Conservation (phyloP, 2,888 invertebrate species). For the Hyalella azteca region DNA sequence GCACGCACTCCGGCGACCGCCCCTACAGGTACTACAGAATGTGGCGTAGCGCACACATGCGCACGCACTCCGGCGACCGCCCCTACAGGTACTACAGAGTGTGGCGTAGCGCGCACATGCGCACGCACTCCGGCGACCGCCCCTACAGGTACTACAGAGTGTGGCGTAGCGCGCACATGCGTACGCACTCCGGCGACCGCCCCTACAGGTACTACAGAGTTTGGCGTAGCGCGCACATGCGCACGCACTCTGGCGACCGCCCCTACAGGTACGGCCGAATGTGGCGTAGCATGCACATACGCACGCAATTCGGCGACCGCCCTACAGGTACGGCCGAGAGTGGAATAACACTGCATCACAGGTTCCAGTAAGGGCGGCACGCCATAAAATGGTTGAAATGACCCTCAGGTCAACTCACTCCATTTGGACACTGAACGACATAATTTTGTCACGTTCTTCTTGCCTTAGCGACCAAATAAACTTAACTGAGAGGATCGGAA, state of each 20-base stretch:
- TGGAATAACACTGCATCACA: too few relatives aligned
- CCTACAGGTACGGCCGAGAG: too few relatives aligned
- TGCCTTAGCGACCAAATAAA: too few relatives aligned
- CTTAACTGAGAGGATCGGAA: too few relatives aligned
- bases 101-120: constrained; percentile 97
- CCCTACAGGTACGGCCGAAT: constrained; percentile 74
- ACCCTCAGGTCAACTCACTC: too few relatives aligned
- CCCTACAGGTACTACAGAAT: constrained; percentile 77
- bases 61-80: constrained; percentile 96
- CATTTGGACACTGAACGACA: too few relatives aligned
- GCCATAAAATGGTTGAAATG: too few relatives aligned
- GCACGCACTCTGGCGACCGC: constrained; percentile 99
- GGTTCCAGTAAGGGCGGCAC: too few relatives aligned
- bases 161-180: constrained; percentile 97
- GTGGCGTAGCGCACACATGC: constrained; percentile 92
- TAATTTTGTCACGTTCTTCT: too few relatives aligned
- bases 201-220: constrained; percentile 89
- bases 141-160: constrained; percentile 89
- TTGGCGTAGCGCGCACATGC: constrained; percentile 97
- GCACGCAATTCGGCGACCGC: background rate
- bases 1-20: constrained; percentile 99
- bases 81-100: constrained; percentile 98
- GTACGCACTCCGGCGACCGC: constrained; percentile 99
- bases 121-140: constrained; percentile 99
- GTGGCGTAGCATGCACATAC: constrained; percentile 38